These are phyloP conservation scores for Hypothenemus hampei DNA, from an alignment of 1,140 invertebrate species.

Conservation along the genomic window DNA sequence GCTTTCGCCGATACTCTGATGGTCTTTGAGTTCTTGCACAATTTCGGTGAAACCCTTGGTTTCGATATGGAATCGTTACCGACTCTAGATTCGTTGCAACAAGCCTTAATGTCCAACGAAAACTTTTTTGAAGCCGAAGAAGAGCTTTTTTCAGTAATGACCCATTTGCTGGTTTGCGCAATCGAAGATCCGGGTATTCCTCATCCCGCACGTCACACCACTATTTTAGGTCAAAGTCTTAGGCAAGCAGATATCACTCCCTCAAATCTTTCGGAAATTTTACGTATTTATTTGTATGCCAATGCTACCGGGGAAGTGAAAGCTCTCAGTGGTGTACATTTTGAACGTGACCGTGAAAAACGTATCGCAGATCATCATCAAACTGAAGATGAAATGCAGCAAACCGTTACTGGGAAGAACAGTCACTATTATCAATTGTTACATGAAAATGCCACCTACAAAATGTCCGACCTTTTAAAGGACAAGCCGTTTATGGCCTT, in stretches of 20 bases:
- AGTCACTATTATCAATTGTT: conserved; percentile 69
- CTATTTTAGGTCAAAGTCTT: conserved; percentile 82
- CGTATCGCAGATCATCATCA: conserved; percentile 75
- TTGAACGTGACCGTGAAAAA: conserved; percentile 71
- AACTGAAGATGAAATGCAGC: conserved; percentile 57
- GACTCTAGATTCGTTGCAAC: conserved; percentile 77
- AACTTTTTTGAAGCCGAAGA: conserved; percentile 70
- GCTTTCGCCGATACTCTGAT: conserved; percentile 89
- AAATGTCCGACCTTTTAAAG: conserved; percentile 60
- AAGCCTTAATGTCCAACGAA: conserved; percentile 76
- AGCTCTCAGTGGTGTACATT: conserved; percentile 68
- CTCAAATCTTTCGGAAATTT: conserved; percentile 84
- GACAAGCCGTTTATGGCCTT: conserved; percentile 81
- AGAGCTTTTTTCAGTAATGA: conserved; percentile 81
- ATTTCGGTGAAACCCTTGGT: conserved; percentile 89
- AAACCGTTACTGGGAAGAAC: conserved; percentile 63
- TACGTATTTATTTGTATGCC: conserved; percentile 84
- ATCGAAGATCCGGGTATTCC: conserved; percentile 94
- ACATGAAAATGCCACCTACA: conserved; percentile 71
- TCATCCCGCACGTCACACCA: conserved; percentile 79
- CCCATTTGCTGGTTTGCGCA: conserved; percentile 84
- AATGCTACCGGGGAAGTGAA: conserved; percentile 82
- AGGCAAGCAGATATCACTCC: conserved; percentile 89
- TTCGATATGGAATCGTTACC: conserved; percentile 88
- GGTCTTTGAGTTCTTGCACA: conserved; percentile 93